Conservation (phyloP, 1,140 invertebrate species). For the Hyphantria cunea region DNA sequence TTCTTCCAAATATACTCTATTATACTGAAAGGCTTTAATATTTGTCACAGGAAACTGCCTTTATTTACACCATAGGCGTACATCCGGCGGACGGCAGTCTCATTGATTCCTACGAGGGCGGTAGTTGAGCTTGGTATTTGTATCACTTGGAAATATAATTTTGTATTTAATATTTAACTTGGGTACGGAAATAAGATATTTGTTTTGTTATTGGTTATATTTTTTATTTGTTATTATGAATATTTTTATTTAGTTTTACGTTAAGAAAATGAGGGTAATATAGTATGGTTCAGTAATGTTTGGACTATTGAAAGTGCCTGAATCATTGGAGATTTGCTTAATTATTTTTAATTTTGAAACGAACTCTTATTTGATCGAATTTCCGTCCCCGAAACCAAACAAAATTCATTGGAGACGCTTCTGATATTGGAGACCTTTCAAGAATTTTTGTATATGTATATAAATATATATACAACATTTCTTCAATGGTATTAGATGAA, state of each 20-base stretch:
- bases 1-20: constrained; percentile 16
- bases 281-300: background rate
- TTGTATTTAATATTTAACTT: constrained; percentile 45
- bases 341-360: too few relatives aligned
- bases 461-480: too few relatives aligned
- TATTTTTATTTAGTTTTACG: too few relatives aligned
- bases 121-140: constrained; percentile 43
- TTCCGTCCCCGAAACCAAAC: too few relatives aligned
- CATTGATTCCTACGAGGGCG: constrained; percentile 54
- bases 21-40: constrained; percentile 48
- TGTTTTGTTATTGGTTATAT: background rate
- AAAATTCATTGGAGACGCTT: too few relatives aligned
- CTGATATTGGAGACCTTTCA: too few relatives aligned
- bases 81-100: constrained; percentile 56
- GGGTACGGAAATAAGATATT: background rate
- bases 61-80: constrained; percentile 58
- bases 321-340: too few relatives aligned
- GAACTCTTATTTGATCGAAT: too few relatives aligned
- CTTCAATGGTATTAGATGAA: too few relatives aligned
- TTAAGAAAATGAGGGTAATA: background rate
- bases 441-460: too few relatives aligned
- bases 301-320: background rate
- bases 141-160: constrained; percentile 45
- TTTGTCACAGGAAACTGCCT: constrained; percentile 64
- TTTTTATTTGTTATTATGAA: background rate